phyloP scores from a whole-genome alignment of 2,888 invertebrate species.

The Orthosia incerta region DNA sequence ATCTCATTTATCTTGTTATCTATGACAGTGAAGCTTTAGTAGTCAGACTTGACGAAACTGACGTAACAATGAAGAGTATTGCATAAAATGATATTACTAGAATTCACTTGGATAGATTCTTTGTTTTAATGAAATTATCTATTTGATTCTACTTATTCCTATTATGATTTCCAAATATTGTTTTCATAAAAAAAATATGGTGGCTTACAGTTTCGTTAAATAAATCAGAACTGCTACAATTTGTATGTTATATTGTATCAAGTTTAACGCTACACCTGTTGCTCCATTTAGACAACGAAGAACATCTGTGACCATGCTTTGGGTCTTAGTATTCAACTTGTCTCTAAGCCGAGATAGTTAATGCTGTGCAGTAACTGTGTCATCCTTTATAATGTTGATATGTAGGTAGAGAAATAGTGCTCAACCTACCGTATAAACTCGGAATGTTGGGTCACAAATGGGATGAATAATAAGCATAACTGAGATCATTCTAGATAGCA shows the following conservation, averaged over 20 bases:
- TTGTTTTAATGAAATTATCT: not conserved
- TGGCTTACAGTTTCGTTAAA: not conserved
- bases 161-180: not conserved
- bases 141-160: not conserved
- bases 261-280: slow-evolving; percentile 29
- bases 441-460: not conserved
- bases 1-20: slow-evolving; percentile 37
- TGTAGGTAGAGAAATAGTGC: not conserved
- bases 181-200: not conserved
- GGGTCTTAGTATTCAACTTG: slow-evolving; percentile 4
- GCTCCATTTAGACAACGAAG: slow-evolving; percentile 6
- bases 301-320: slow-evolving; percentile 27
- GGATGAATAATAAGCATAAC: slow-evolving; percentile 2
- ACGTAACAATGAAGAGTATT: slow-evolving; percentile 2
- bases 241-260: slow-evolving; percentile 6
- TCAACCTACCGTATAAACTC: slow-evolving; percentile 4
- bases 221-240: slow-evolving; percentile 12
- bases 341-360: slow-evolving; percentile 8
- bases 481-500: not conserved
- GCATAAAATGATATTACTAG: not conserved
- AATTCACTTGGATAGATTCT: not conserved
- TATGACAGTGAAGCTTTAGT: slow-evolving; percentile 22
- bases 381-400: not conserved
- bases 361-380: slow-evolving; percentile 12
- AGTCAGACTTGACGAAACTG: slow-evolving; percentile 7